These are phyloP conservation scores for Enteromius mattozi DNA, from an alignment of 2,797 vertebrate species.

Conservation along the genomic window DNA sequence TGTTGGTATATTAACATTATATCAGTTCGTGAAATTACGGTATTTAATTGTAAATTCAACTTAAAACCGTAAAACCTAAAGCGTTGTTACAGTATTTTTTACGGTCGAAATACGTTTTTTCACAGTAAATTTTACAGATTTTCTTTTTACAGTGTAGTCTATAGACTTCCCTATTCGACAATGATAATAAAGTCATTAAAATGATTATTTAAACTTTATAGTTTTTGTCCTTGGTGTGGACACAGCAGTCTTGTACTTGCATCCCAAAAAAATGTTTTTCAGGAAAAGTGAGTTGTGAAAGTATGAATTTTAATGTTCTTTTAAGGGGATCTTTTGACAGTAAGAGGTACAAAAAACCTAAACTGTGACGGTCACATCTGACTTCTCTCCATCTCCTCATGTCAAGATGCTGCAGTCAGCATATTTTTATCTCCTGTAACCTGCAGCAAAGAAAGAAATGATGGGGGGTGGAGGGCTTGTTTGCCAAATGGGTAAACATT, in stretches of 20 bases:
- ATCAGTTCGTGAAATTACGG: no score
- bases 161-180: not conserved
- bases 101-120: no score
- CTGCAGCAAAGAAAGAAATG: conserved; percentile 41
- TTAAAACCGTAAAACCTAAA: no score
- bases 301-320: not conserved
- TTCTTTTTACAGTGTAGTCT: no score
- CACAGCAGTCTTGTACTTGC: not conserved
- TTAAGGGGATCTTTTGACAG: conserved; percentile 1
- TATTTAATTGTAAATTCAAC: no score
- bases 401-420: conserved; percentile 71
- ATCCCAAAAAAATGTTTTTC: not conserved
- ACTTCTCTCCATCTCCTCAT: conserved; percentile 29
- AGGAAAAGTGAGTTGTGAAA: not conserved
- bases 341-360: conserved; percentile 5
- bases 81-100: no score
- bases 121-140: no score
- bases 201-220: not conserved
- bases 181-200: not conserved
- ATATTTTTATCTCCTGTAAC: conserved; percentile 59
- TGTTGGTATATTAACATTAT: no score
- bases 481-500: conserved; percentile 78
- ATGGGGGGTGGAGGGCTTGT: conserved; percentile 60
- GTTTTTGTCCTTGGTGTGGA: not conserved
- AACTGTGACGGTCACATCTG: conserved; percentile 52